These are phyloP conservation scores for Alcedo atthis DNA, from an alignment of 2,797 vertebrate genomes.

Conservation along the genomic window DNA sequence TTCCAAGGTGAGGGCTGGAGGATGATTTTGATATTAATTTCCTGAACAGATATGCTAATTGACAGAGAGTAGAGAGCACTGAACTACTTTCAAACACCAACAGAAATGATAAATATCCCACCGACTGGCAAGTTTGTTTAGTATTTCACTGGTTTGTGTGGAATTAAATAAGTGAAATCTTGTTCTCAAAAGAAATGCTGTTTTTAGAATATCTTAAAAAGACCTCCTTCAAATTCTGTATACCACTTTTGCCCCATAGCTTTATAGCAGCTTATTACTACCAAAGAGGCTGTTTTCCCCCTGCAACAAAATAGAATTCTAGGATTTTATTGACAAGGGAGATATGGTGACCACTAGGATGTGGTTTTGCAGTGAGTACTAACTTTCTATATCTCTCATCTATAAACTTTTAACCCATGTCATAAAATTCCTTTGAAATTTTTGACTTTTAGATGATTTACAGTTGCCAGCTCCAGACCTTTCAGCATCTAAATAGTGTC, in stretches of 20 bases:
- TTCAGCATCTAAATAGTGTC: slow-evolving; percentile 77
- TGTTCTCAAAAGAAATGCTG: slow-evolving; percentile 18
- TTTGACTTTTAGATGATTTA: slow-evolving; percentile 71
- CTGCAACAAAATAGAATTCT: slow-evolving; percentile 37
- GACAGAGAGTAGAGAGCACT: not conserved
- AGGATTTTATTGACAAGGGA: not conserved
- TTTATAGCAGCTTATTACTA: slow-evolving; percentile 42
- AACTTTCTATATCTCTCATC: slow-evolving; percentile 66
- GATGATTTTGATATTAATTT: not conserved
- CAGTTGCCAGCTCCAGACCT: slow-evolving; percentile 67
- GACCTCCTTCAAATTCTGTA: not conserved
- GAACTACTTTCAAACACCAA: slow-evolving; percentile 11
- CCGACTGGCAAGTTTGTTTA: not conserved
- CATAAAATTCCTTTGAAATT: slow-evolving; percentile 70
- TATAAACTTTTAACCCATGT: slow-evolving; percentile 77
- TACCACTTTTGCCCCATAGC: slow-evolving; percentile 19
- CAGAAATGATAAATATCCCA: not conserved
- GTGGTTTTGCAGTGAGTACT: slow-evolving; percentile 63
- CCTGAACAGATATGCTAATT: not conserved
- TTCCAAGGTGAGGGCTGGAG: not conserved
- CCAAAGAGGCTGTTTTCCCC: slow-evolving; percentile 16
- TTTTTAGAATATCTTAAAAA: slow-evolving; percentile 43
- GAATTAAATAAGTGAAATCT: slow-evolving; percentile 1
- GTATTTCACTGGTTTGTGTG: not conserved
- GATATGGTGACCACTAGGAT: slow-evolving; percentile 31